A percentile compares a stretch with the other conserved stretches of the same genome.
These are phyloP conservation scores for Brachypalpus laphriformis DNA, from an alignment of 2,888 invertebrate species.

Conservation along the genomic window DNA sequence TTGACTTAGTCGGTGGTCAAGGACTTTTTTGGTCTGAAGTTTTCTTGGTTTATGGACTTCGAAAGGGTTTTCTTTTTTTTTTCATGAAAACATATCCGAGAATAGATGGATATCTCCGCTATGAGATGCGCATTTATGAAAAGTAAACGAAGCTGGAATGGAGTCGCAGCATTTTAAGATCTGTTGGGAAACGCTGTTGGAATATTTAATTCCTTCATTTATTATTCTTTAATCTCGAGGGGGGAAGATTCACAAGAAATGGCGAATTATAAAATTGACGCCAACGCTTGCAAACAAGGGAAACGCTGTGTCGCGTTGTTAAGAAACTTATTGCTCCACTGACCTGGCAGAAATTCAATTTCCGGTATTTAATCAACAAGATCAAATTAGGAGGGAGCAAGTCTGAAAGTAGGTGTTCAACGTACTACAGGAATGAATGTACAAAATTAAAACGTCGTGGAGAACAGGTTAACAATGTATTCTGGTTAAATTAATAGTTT, in stretches of 20 bases:
- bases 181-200: constrained; percentile 9
- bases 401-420: background rate
- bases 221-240: constrained; percentile 8
- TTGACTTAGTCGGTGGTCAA: constrained; percentile 61
- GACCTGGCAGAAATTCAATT: constrained; percentile 1
- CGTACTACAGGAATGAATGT: background rate
- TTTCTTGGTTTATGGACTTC: constrained; percentile 35
- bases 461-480: background rate
- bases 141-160: constrained; percentile 22
- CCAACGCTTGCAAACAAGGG: background rate
- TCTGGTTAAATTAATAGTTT: background rate
- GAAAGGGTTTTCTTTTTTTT: constrained; percentile 18
- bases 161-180: background rate
- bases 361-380: constrained; percentile 18
- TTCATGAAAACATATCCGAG: constrained; percentile 8
- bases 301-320: background rate
- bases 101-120: constrained; percentile 38
- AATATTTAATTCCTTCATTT: constrained; percentile 36
- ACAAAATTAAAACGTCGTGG: background rate
- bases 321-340: background rate
- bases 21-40: constrained; percentile 37
- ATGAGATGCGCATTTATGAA: constrained; percentile 42
- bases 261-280: background rate
- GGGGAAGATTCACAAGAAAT: background rate
- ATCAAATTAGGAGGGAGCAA: constrained; percentile 15